phyloP scores from a whole-genome alignment of 1,140 invertebrate species.

The Pararge aegeria region DNA sequence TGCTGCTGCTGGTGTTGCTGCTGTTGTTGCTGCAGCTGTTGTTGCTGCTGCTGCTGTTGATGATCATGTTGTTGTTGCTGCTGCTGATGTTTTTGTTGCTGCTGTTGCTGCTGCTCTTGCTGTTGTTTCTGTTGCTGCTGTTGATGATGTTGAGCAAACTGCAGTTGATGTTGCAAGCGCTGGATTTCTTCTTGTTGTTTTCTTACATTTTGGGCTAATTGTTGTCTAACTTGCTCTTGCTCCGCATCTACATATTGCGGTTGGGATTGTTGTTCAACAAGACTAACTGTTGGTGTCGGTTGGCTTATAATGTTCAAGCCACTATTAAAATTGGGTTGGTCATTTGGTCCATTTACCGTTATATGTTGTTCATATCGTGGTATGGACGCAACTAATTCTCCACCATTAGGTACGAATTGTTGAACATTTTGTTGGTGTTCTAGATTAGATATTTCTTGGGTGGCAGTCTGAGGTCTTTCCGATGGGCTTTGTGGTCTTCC shows the following conservation, averaged over 20 bases:
- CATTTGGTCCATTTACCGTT: conserved; percentile 73
- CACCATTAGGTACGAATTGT: conserved; percentile 80
- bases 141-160: conserved; percentile 52
- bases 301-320: conserved; percentile 42
- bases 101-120: conserved; percentile 42
- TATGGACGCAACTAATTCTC: conserved; percentile 86
- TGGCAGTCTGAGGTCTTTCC: conserved; percentile 53
- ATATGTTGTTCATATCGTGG: conserved; percentile 89
- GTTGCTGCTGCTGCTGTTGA: conserved; percentile 12
- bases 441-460: conserved; percentile 43
- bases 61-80: conserved; percentile 26
- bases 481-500: conserved; percentile 50
- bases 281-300: conserved; percentile 42
- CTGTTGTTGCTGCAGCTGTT: not conserved
- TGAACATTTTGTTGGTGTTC: conserved; percentile 65
- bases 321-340: conserved; percentile 45
- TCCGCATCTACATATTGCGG: conserved; percentile 64
- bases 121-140: conserved; percentile 47
- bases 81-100: conserved; percentile 48
- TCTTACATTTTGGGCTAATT: conserved; percentile 69
- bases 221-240: conserved; percentile 76
- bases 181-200: conserved; percentile 74
- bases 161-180: conserved; percentile 63
- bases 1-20: conserved; percentile 8
- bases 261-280: conserved; percentile 50